Conservation (phyloP, 2,113 vertebrate species). For the Notiomystis cincta region DNA sequence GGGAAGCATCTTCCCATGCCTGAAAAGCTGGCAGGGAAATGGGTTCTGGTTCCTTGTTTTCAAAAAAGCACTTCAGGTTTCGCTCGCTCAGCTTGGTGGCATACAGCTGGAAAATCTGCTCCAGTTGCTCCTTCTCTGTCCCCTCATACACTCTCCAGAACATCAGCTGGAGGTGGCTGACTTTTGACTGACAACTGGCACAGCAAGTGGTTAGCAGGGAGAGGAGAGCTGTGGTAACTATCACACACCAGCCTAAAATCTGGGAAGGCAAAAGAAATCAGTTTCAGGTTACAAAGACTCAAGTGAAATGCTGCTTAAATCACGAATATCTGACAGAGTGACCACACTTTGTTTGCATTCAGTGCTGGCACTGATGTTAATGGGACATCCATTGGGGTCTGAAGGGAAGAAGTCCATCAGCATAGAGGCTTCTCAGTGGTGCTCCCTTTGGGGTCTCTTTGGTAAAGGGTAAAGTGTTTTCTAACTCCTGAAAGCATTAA, state of each 20-base stretch:
- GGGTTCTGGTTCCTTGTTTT: constrained; percentile 65
- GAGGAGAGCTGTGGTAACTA: constrained; percentile 73
- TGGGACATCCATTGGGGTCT: not conserved
- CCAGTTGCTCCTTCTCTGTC: constrained; percentile 79
- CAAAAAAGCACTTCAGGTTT: constrained; percentile 85
- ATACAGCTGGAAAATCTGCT: constrained; percentile 72
- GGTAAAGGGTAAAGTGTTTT: not conserved
- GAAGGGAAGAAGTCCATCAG: not conserved
- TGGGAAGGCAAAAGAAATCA: constrained; percentile 47
- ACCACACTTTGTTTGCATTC: not conserved
- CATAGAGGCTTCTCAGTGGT: not conserved
- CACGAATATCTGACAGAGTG: not conserved
- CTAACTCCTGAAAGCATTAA: not conserved
- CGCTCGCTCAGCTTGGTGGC: constrained; percentile 80
- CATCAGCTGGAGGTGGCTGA: constrained; percentile 85
- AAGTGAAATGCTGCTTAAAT: not conserved
- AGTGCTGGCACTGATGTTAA: not conserved
- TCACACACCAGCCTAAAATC: constrained; percentile 87
- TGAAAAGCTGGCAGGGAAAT: constrained; percentile 75
- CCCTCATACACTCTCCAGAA: constrained; percentile 82
- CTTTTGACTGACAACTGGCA: constrained; percentile 81
- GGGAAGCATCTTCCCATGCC: constrained; percentile 83
- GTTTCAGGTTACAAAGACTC: not conserved
- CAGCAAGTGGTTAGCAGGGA: constrained; percentile 78
- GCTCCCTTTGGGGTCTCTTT: not conserved